Evolutionary conservation across 2,113 vertebrate genomes (phyloP).

Genomic region (Podiceps cristatus): DNA sequence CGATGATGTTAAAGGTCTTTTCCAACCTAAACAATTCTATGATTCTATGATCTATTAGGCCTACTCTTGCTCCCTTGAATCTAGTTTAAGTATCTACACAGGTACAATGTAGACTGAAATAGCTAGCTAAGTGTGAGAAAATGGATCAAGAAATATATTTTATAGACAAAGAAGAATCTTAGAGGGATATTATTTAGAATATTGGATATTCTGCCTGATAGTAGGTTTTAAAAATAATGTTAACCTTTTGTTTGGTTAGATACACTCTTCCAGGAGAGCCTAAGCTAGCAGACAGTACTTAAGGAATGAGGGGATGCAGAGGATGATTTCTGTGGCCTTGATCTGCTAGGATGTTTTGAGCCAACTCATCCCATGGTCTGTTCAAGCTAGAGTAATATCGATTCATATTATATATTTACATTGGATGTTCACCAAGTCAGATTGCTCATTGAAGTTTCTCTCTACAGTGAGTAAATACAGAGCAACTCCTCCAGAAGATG

Average conservation of each 20-base stretch:
- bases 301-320: not conserved
- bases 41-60: not conserved
- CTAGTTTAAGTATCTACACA: not conserved
- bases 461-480: not conserved
- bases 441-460: accelerated
- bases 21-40: no score
- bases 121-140: not conserved
- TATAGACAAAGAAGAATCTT: not conserved
- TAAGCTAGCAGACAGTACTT: not conserved
- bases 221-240: not conserved
- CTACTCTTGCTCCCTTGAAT: not conserved
- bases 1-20: no score
- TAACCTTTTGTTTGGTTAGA: not conserved
- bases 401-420: not conserved
- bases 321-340: not conserved
- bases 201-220: not conserved
- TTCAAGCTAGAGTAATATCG: not conserved
- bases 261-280: not conserved
- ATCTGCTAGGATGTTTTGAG: not conserved
- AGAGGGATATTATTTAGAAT: not conserved
- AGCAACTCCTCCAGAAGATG: not conserved
- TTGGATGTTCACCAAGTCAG: not conserved
- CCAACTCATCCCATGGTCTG: not conserved
- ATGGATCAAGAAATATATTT: not conserved
- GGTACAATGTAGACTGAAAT: not conserved